Percentiles rank a stretch among this genome's conserved stretches.
Evolutionary conservation across 2,888 invertebrate species (phyloP).

Genomic region (Cosmia trapezina): DNA sequence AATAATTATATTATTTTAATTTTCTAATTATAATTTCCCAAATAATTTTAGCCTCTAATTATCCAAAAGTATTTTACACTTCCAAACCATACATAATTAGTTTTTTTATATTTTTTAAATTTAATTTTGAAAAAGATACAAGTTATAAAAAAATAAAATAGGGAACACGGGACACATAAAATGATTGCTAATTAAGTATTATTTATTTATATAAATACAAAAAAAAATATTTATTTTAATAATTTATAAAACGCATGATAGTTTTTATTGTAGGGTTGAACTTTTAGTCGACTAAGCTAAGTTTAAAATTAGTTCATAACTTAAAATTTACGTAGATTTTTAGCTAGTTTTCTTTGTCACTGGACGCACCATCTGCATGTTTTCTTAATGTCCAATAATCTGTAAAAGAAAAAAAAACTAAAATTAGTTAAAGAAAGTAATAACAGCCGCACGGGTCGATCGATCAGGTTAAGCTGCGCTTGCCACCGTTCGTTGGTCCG

Average conservation of each 20-base stretch:
- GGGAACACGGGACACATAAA: slow-evolving; percentile 59
- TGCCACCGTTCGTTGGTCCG: no score
- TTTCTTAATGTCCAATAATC: slow-evolving; percentile 90
- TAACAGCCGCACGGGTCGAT: no score
- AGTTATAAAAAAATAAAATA: slow-evolving; percentile 2
- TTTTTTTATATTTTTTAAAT: slow-evolving; percentile 12
- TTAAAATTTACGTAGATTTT: slow-evolving; percentile 35
- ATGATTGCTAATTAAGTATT: slow-evolving; percentile 45
- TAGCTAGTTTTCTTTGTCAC: slow-evolving; percentile 87
- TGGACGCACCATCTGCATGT: slow-evolving; percentile 82
- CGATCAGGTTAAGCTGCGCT: no score
- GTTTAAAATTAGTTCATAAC: slow-evolving; percentile 42
- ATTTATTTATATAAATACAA: slow-evolving; percentile 67
- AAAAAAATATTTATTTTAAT: slow-evolving; percentile 66
- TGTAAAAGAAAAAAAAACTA: slow-evolving; percentile 79
- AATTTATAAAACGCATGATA: slow-evolving; percentile 64
- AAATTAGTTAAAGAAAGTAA: slow-evolving; percentile 6
- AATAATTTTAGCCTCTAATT: slow-evolving; percentile 65
- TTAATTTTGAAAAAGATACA: slow-evolving; percentile 22
- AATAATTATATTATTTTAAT: slow-evolving; percentile 39
- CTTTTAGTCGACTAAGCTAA: slow-evolving; percentile 57
- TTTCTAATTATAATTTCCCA: slow-evolving; percentile 45
- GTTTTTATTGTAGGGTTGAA: slow-evolving; percentile 62
- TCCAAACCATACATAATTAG: slow-evolving; percentile 28
- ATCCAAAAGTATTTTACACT: slow-evolving; percentile 60